Evolutionary conservation across 1,140 invertebrate genomes (phyloP), one percentile per base, ranked within the genome.

Genomic region (Drosophila murphyi): DNA sequence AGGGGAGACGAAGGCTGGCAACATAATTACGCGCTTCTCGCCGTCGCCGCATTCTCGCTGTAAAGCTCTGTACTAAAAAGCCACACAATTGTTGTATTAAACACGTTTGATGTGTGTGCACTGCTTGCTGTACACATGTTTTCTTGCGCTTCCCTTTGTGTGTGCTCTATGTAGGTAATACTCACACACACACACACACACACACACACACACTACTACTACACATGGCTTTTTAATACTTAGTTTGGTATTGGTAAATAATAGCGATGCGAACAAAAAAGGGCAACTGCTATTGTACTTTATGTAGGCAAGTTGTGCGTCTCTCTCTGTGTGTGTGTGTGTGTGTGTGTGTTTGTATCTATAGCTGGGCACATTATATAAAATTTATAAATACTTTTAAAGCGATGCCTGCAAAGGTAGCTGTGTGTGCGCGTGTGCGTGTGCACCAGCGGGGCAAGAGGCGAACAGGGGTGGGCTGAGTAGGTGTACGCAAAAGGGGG

Each of bases 341-440:
- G 32, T 57, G 39, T 12, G 51, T 60, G 54, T 82, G 70, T 82
- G 63, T 74, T 54, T 73, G n/a, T 12, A 20, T 20, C 20, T 20
- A 20, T 20, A 20, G 20, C 20, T 20, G 20, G 20, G 75, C 78
- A 83, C 82, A 80, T 87, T 88, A 87, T 87, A 87, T 87, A 87
- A 82, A 87, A 87, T 87, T 87, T 87, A 87, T 87, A 87, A 87
- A 87, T 87, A 87, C 82, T 88, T 83, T 82, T 71, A 67, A 69
- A 83, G 80, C 80, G 72, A 50, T 78, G 77, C 68, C 82, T 83
- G 72, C 62, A 71, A 79, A 86, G 82, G 79, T 78, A 75, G 45
- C 56, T 83, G 29, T 51, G 70, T n/a, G 48, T 72, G 50, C 12
- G 5, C 34, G 6, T 43, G 34, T 63, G 45, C 47, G 54, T 39